Evolutionary conservation across 2,888 invertebrate genomes (phyloP), one percentile per base, ranked within the genome.

Genomic region (Bimastos eiseni): DNA sequence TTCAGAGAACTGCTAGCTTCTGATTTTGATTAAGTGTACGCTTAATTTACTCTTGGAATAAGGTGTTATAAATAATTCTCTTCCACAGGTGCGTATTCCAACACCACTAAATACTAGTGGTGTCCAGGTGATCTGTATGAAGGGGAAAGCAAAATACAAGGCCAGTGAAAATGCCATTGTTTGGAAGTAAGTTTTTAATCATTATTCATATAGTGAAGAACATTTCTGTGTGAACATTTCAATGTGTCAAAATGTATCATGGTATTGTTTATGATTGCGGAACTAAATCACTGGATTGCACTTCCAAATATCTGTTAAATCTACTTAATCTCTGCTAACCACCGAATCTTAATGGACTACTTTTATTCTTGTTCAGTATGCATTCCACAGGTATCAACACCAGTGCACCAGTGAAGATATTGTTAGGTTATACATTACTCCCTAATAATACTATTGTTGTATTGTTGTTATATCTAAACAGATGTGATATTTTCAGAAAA

Each of bases 101-200:
- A 99, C 99, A 0, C 99, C 99, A 6, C 96, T 99, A 88, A 99
- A 99, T 95, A 99, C 99, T 0, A 98, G 98, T 90, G 99, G 99
- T 0, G 99, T 99, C 5, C 99, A 99, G 95, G 96, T 99, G 93
- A 99, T 99, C 94, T 99, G 99, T 94, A 96, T 99, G 95, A 99
- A 99, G 95, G 99, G 99, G 11, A 99, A 99, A 95, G 99, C 99
- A 83, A 99, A 99, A 95, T 99, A 99, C 95, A 99, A 99, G 96
- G 98, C 99, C 0, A 99, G 99, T 0, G 99, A 99, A 96, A 99
- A 99, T 95, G 99, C 99, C 90, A 99, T 99, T 93, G 97, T 97
- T 55, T 97, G 97, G 97, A 98, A 98, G 97, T 97, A 95, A 96
- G 97, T 96, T 92, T n/a, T n/a, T 70, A 70, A 70, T 70, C n/a